phyloP scores from a whole-genome alignment of 2,888 invertebrate genomes.

The Timema cristinae region DNA sequence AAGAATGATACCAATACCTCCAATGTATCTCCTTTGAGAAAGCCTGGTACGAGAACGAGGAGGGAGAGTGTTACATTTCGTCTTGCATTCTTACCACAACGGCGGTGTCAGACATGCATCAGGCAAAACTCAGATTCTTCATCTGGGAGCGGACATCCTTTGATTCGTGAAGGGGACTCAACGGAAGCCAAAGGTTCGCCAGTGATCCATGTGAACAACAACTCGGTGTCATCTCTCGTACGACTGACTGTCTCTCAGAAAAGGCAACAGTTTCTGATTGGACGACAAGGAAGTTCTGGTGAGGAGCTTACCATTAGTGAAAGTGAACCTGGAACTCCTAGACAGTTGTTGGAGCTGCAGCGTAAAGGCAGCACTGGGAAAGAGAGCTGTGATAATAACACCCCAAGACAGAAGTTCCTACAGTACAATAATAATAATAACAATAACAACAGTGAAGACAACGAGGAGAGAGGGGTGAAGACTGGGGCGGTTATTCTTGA shows the following conservation, averaged over 20 bases:
- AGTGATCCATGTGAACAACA: conserved; percentile 14
- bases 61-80: conserved; percentile 37
- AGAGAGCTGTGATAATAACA: not conserved
- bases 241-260: conserved; percentile 12
- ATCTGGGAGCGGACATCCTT: conserved; percentile 37
- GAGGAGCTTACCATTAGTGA: conserved; percentile 23
- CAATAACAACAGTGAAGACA: not conserved
- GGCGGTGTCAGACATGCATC: conserved; percentile 37
- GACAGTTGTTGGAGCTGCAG: not conserved
- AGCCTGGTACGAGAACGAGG: conserved; percentile 19
- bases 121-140: conserved; percentile 39
- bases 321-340: conserved; percentile 27
- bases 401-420: conserved; percentile 2
- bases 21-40: not conserved
- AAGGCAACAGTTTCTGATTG: conserved; percentile 22
- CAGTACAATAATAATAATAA: conserved; percentile 17
- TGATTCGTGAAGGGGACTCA: conserved; percentile 28
- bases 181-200: not conserved
- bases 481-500: conserved; percentile 39
- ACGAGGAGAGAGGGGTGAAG: not conserved
- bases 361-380: conserved; percentile 10
- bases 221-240: conserved; percentile 2
- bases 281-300: conserved; percentile 25
- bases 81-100: conserved; percentile 35
- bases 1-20: not conserved